Conservation (phyloP, 64 coral and sea anemone species). For the Dendronephthya gigantea region DNA sequence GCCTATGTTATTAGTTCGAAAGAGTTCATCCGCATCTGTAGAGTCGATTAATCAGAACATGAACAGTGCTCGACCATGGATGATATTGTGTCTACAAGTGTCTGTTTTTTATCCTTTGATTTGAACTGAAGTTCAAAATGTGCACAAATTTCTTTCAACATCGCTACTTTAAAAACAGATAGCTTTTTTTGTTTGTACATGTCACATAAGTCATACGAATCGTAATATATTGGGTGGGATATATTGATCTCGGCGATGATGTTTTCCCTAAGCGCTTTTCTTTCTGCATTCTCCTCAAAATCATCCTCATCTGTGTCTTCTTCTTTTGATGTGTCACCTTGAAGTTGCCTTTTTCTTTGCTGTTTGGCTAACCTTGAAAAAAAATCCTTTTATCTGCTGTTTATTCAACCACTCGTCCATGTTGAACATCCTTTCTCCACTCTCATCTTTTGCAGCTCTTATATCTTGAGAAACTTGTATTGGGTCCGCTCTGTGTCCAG, state of each 20-base stretch:
- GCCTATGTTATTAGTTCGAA: neutral
- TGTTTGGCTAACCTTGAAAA: conserved; percentile 20
- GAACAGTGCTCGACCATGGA: neutral
- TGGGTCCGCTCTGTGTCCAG: conserved; percentile 35
- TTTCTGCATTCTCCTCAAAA: neutral
- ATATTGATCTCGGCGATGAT: neutral
- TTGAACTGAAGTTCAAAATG: conserved; percentile 16
- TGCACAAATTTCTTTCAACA: conserved; percentile 3
- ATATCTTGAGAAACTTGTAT: conserved; percentile 49
- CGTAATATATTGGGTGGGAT: neutral
- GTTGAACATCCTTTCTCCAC: conserved; percentile 15
- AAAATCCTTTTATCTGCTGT: neutral
- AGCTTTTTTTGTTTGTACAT: neutral
- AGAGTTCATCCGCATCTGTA: neutral
- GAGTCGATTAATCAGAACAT: neutral
- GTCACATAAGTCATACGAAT: conserved; percentile 9
- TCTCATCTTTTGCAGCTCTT: conserved; percentile 23
- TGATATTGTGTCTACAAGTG: neutral
- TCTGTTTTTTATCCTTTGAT: conserved; percentile 7
- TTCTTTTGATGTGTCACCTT: neutral
- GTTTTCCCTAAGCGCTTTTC: neutral
- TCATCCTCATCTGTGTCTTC: neutral
- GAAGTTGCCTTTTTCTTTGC: neutral
- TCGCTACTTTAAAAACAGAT: conserved; percentile 6
- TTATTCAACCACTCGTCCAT: conserved; percentile 13